phyloP scores from a whole-genome alignment of 2,797 vertebrate genomes.

The Labroides dimidiatus region DNA sequence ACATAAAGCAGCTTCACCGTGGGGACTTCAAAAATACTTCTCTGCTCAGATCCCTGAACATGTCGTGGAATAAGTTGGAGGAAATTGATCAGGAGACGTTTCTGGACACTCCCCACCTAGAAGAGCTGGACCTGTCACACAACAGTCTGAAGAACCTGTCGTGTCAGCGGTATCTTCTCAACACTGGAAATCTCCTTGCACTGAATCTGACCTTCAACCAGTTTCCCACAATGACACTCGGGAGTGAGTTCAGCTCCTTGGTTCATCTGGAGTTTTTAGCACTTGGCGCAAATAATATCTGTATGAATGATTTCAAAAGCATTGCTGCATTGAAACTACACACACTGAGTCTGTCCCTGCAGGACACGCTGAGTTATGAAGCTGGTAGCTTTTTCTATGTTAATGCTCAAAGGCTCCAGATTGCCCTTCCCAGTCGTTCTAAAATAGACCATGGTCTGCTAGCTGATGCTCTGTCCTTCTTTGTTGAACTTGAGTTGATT shows the following conservation, averaged over 20 bases:
- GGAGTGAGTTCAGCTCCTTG: conserved; percentile 75
- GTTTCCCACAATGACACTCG: conserved; percentile 79
- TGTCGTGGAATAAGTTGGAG: conserved; percentile 84
- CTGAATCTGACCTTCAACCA: conserved; percentile 87
- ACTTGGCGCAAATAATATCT: conserved; percentile 78
- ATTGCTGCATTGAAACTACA: conserved; percentile 74
- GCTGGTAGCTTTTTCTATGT: conserved; percentile 65
- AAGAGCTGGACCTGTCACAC: conserved; percentile 87
- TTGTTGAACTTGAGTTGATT: conserved; percentile 82
- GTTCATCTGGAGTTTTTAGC: conserved; percentile 79
- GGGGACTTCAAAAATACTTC: conserved; percentile 78
- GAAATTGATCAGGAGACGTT: conserved; percentile 80
- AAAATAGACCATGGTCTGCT: conserved; percentile 53
- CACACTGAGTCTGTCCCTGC: conserved; percentile 71
- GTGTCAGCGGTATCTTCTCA: conserved; percentile 74
- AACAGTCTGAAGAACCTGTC: conserved; percentile 81
- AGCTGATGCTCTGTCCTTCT: conserved; percentile 78
- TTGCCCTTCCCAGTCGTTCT: conserved; percentile 39
- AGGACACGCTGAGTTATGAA: conserved; percentile 62
- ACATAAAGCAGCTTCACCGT: conserved; percentile 76
- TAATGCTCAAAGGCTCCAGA: conserved; percentile 56
- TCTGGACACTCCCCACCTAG: conserved; percentile 75
- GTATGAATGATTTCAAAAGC: conserved; percentile 77
- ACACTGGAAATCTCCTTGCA: conserved; percentile 67
- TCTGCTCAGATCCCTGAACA: conserved; percentile 81